phyloP scores from a whole-genome alignment of 1,140 invertebrate genomes.

The Neodiprion lecontei region DNA sequence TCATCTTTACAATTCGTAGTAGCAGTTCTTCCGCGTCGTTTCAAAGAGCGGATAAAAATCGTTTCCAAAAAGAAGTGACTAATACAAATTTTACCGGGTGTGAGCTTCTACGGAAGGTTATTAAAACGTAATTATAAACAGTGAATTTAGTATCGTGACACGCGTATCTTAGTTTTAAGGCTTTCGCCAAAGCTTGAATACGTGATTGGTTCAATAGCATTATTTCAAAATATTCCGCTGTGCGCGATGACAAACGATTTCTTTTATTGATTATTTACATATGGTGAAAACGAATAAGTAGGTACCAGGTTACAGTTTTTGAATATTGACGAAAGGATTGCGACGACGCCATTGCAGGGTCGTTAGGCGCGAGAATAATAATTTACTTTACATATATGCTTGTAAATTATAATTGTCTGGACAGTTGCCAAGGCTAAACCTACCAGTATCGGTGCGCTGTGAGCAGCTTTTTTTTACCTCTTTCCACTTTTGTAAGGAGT shows the following conservation, averaged over 20 bases:
- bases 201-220: too few species aligned
- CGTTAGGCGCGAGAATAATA: constrained; percentile 4
- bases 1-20: too few species aligned
- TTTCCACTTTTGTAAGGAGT: not conserved
- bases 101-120: too few species aligned
- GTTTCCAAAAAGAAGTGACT: too few species aligned
- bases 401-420: not conserved
- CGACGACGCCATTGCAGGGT: not conserved
- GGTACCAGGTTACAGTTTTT: not conserved
- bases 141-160: too few species aligned
- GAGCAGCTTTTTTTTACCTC: not conserved
- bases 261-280: not conserved
- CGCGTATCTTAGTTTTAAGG: too few species aligned
- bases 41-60: too few species aligned
- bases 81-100: too few species aligned
- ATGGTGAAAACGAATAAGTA: not conserved
- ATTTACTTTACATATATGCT: not conserved
- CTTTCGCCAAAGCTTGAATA: too few species aligned
- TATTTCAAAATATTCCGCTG: too few species aligned
- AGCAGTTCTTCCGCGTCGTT: too few species aligned
- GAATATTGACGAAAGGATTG: constrained; percentile 1
- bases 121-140: too few species aligned
- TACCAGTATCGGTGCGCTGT: not conserved
- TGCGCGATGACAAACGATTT: not conserved
- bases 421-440: not conserved